Conservation (phyloP, 2,797 vertebrate species). For the Phoxinus dragarum region DNA sequence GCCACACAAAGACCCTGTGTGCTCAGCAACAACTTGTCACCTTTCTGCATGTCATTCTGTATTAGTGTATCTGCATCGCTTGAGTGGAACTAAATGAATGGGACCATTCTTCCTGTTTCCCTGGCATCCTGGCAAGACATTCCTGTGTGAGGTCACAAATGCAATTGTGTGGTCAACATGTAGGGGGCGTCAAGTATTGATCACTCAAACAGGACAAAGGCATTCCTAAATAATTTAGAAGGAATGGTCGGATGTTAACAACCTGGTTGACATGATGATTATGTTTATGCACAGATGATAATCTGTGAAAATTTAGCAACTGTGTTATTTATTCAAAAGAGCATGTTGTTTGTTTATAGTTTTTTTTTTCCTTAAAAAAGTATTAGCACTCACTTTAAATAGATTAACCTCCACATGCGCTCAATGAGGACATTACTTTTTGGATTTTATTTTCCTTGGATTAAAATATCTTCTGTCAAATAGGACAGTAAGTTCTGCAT, state of each 20-base stretch:
- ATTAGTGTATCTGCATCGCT: constrained; percentile 72
- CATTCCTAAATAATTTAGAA: constrained; percentile 32
- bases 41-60: constrained; percentile 74
- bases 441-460: background rate
- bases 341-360: background rate
- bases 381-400: background rate
- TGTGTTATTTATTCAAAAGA: background rate
- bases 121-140: constrained; percentile 64
- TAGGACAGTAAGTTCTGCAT: background rate
- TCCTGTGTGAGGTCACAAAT: constrained; percentile 57
- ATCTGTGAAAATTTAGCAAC: background rate
- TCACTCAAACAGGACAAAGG: constrained; percentile 19
- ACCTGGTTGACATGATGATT: background rate
- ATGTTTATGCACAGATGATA: background rate
- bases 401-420: background rate
- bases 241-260: background rate
- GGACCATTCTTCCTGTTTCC: constrained; percentile 74
- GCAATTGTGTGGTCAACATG: constrained; percentile 34
- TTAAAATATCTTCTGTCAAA: background rate
- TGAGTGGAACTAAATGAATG: constrained; percentile 75
- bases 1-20: constrained; percentile 72
- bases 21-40: constrained; percentile 72
- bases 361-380: background rate
- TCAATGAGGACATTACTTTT: background rate
- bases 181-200: constrained; percentile 50